Evolutionary conservation across 2,888 invertebrate species (phyloP).

Genomic region (Leucania comma): DNA sequence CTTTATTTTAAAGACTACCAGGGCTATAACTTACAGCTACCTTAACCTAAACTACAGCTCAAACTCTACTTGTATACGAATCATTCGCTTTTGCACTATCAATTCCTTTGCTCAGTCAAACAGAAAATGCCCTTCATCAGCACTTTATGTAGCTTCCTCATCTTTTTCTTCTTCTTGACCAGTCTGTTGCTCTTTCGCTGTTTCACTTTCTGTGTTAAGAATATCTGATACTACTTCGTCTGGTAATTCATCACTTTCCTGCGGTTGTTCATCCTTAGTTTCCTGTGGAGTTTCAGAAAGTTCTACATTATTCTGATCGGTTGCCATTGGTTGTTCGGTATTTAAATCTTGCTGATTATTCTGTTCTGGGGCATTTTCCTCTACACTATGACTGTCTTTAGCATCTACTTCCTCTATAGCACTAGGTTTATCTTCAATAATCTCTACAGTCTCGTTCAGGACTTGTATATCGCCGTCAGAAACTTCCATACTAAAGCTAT

Average conservation of each 20-base stretch:
- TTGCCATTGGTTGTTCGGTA: slow-evolving; percentile 19
- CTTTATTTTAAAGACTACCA: slow-evolving; percentile 42
- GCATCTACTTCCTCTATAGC: slow-evolving; percentile 47
- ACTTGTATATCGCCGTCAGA: slow-evolving; percentile 81
- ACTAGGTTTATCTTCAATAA: slow-evolving; percentile 69
- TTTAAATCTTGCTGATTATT: slow-evolving; percentile 40
- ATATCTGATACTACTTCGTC: slow-evolving; percentile 20
- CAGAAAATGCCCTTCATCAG: slow-evolving; percentile 40
- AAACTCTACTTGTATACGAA: slow-evolving; percentile 52
- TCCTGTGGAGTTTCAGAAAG: slow-evolving; percentile 10
- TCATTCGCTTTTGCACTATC: slow-evolving; percentile 48
- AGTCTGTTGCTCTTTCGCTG: slow-evolving; percentile 21
- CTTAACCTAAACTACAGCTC: slow-evolving; percentile 50
- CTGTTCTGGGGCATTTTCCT: slow-evolving; percentile 51
- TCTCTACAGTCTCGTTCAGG: slow-evolving; percentile 80
- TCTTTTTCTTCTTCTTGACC: slow-evolving; percentile 27
- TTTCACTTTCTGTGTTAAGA: slow-evolving; percentile 21
- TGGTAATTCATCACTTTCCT: slow-evolving; percentile 18
- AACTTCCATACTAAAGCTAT: slow-evolving; percentile 87
- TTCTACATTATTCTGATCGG: slow-evolving; percentile 23
- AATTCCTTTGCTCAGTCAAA: slow-evolving; percentile 62
- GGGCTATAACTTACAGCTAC: slow-evolving; percentile 45
- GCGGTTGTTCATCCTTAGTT: not conserved
- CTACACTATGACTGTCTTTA: slow-evolving; percentile 53
- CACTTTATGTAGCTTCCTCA: slow-evolving; percentile 35